Evolutionary conservation across 1,140 invertebrate species (phyloP).

Genomic region (Patella vulgata): DNA sequence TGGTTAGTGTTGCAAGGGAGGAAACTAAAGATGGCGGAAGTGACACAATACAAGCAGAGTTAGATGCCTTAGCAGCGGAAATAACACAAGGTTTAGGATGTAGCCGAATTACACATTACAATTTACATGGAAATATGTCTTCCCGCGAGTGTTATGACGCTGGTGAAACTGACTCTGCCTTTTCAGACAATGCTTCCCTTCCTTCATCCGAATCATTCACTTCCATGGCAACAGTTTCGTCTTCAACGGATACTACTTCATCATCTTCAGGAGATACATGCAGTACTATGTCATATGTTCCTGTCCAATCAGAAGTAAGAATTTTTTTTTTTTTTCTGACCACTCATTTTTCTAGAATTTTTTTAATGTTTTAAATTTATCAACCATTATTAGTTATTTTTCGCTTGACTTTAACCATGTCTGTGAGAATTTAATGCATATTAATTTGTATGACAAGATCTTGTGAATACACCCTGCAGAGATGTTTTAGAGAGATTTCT

Average conservation of each 20-base stretch:
- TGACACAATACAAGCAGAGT: constrained; percentile 48
- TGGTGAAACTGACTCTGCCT: constrained; percentile 88
- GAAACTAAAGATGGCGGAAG: constrained; percentile 12
- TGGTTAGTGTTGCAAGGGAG: constrained; percentile 21
- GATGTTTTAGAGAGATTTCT: too few species aligned
- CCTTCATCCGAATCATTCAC: constrained; percentile 90
- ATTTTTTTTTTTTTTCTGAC: constrained; percentile 6
- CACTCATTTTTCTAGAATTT: not conserved
- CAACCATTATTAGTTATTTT: too few species aligned
- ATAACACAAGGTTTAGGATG: constrained; percentile 49
- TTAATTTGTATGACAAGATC: too few species aligned
- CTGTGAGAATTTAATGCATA: too few species aligned
- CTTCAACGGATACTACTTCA: constrained; percentile 50
- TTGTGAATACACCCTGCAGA: too few species aligned
- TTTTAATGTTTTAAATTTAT: constrained; percentile 5
- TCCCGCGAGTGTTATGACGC: constrained; percentile 75
- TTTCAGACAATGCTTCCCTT: constrained; percentile 94
- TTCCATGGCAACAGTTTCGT: constrained; percentile 70
- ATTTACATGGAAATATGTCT: constrained; percentile 34
- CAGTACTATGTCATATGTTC: constrained; percentile 45
- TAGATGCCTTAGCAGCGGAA: constrained; percentile 57
- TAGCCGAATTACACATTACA: constrained; percentile 24
- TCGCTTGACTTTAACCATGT: too few species aligned
- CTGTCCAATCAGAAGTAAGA: constrained; percentile 50
- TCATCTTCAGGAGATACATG: constrained; percentile 49